Conservation (phyloP, 2,888 invertebrate genomes). For the Toxonevra muliebris region DNA sequence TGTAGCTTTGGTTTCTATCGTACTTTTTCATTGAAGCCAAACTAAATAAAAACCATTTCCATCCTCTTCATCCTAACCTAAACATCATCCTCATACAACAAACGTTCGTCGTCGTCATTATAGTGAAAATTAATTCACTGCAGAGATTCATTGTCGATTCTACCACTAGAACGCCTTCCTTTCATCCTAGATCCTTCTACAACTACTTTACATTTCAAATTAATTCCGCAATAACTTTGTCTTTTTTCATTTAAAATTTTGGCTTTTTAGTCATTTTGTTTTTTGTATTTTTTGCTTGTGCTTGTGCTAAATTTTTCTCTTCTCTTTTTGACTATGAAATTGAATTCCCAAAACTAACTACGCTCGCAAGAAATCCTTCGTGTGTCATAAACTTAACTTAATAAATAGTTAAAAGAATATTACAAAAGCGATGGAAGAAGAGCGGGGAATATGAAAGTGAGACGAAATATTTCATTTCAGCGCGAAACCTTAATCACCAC, state of each 20-base stretch:
- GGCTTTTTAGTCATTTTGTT: not conserved
- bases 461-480: too few species aligned
- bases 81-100: not conserved
- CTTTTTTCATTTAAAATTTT: not conserved
- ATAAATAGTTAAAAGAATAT: conserved; percentile 29
- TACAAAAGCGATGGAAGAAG: not conserved
- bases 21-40: not conserved
- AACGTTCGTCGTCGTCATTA: not conserved
- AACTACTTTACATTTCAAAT: not conserved
- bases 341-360: conserved; percentile 11
- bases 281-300: not conserved
- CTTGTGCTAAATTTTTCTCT: not conserved
- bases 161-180: not conserved
- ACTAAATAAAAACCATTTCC: too few species aligned
- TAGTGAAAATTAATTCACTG: not conserved
- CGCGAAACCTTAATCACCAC: too few species aligned
- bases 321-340: not conserved
- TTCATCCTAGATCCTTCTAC: not conserved
- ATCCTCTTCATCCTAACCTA: too few species aligned
- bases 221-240: conserved; percentile 1
- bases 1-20: not conserved
- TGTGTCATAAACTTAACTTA: conserved; percentile 25
- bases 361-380: not conserved
- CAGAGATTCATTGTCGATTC: too few species aligned
- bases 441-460: too few species aligned